Conservation (phyloP, 1,140 invertebrate species). For the Schlechtendalia chinensis region DNA sequence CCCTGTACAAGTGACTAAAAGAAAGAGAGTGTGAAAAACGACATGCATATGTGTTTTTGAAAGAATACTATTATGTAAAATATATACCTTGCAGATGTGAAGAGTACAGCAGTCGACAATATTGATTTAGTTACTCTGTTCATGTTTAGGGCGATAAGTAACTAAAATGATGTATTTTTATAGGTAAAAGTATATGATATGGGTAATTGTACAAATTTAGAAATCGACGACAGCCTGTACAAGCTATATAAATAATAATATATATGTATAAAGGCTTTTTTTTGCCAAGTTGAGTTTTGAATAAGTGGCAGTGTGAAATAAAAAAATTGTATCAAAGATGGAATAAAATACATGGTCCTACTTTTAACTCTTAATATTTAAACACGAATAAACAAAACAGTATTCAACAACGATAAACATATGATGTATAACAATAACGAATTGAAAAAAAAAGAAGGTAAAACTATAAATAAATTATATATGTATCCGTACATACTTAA, state of each 20-base stretch:
- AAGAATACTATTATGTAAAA: neutral
- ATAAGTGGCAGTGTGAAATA: conserved; percentile 37
- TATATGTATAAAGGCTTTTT: neutral
- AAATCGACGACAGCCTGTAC: neutral
- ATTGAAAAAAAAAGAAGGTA: conserved; percentile 23
- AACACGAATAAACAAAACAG: neutral
- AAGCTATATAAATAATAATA: neutral
- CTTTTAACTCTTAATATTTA: no score
- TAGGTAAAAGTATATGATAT: neutral
- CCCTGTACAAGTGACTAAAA: conserved; percentile 42
- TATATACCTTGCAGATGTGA: neutral
- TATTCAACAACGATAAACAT: conserved; percentile 41
- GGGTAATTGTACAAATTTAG: neutral
- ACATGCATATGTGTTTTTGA: neutral
- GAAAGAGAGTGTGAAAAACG: neutral
- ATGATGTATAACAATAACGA: conserved; percentile 42
- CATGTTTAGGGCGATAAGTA: neutral
- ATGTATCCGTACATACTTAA: neutral
- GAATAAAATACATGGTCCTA: neutral
- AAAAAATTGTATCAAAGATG: conserved; percentile 16
- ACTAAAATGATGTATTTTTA: conserved; percentile 11
- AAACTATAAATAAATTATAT: conserved; percentile 12
- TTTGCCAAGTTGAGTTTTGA: neutral
- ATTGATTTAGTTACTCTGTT: neutral
- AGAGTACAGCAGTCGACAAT: neutral